A percentile compares a stretch with the other conserved stretches of the same genome.
Conservation (phyloP, 2,888 invertebrate genomes). For the Helicoverpa assulta region DNA sequence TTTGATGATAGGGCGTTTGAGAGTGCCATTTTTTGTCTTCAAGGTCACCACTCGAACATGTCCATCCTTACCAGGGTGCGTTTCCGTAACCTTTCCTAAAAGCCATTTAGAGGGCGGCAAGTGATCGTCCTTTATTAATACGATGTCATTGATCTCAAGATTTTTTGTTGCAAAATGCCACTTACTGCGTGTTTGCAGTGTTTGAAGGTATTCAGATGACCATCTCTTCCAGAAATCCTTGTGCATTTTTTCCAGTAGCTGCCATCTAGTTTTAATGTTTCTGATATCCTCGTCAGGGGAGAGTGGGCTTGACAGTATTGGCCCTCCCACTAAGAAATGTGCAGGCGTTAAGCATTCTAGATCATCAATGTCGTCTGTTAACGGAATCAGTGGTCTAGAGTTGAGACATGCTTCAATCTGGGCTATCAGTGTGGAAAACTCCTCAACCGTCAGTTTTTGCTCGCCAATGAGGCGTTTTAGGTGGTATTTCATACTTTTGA, state of each 20-base stretch:
- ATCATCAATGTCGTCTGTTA: too few species aligned
- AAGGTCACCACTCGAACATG: background rate
- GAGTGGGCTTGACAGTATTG: background rate
- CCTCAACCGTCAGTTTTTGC: too few species aligned
- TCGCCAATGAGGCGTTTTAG: slow-evolving; percentile 5
- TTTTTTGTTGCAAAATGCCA: background rate
- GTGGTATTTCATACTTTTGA: slow-evolving; percentile 3
- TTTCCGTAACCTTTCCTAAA: background rate
- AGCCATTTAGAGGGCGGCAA: too few species aligned
- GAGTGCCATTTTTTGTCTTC: background rate
- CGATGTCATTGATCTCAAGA: background rate
- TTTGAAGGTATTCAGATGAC: too few species aligned
- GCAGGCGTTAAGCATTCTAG: too few species aligned
- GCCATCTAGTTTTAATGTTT: background rate
- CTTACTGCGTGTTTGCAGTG: too few species aligned
- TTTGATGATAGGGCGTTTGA: background rate
- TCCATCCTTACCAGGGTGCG: background rate
- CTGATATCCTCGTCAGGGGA: background rate
- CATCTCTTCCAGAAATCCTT: background rate
- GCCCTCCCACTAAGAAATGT: too few species aligned
- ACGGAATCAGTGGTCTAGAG: too few species aligned
- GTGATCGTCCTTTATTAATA: background rate
- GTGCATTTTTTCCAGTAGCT: background rate
- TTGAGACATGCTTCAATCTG: too few species aligned
- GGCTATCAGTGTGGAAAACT: too few species aligned